phyloP scores from a whole-genome alignment of 2,797 vertebrate genomes.

The Spatula versicolor region DNA sequence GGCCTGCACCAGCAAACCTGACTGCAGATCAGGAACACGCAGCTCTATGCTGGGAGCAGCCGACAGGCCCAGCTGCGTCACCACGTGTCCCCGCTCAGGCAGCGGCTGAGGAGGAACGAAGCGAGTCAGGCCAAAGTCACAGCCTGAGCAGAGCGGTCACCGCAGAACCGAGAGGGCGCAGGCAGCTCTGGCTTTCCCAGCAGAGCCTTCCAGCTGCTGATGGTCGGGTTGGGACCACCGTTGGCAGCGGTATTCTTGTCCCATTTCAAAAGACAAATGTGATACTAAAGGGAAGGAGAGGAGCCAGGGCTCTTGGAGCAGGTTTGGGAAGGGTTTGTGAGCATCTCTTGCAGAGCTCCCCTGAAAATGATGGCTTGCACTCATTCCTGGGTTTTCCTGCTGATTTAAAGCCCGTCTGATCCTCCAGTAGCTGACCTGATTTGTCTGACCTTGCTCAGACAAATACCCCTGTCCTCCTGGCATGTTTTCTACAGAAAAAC shows the following conservation, averaged over 20 bases:
- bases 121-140: not conserved
- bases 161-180: fast-evolving
- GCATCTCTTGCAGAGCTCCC: not conserved
- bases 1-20: not conserved
- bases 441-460: not conserved
- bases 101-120: not conserved
- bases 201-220: not conserved
- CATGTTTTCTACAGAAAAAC: no score
- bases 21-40: not conserved
- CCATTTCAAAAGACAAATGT: not conserved
- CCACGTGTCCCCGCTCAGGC: not conserved
- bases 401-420: not conserved
- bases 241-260: not conserved
- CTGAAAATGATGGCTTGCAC: not conserved
- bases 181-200: not conserved
- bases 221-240: not conserved
- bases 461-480: not conserved
- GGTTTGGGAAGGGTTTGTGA: not conserved
- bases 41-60: fast-evolving
- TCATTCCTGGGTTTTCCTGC: not conserved
- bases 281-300: not conserved
- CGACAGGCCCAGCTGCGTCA: not conserved
- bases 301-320: not conserved
- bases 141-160: not conserved
- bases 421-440: not conserved